These are phyloP conservation scores for Saccopteryx bilineata DNA, from an alignment of 2,113 vertebrate genomes.

Conservation along the genomic window DNA sequence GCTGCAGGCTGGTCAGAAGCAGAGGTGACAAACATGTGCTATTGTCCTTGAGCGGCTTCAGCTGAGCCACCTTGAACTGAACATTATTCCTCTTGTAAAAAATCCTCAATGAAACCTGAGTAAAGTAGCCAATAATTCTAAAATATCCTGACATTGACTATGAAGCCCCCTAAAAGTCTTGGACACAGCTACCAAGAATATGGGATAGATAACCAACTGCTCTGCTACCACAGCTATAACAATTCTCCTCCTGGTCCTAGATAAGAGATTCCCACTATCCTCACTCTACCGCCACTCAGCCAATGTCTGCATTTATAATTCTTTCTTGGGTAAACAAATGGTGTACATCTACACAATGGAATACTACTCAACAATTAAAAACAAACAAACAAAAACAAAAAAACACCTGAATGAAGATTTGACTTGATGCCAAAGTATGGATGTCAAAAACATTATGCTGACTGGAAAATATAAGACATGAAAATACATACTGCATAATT, in stretches of 20 bases:
- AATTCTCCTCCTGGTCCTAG: background rate
- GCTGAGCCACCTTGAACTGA: background rate
- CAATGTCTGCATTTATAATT: background rate
- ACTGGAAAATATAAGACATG: background rate
- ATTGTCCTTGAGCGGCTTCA: background rate
- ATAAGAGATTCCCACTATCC: background rate
- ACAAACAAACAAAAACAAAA: background rate
- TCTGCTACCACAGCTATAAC: background rate
- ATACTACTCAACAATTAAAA: background rate
- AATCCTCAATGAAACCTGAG: background rate
- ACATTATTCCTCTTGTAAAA: background rate
- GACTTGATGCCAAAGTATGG: background rate
- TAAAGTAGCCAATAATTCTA: background rate
- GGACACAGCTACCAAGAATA: background rate
- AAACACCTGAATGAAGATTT: background rate
- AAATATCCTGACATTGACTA: slow-evolving; percentile 17
- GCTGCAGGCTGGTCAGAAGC: background rate
- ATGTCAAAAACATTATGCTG: background rate
- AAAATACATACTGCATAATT: background rate
- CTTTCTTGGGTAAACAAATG: background rate
- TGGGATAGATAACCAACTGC: background rate
- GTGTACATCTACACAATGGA: background rate
- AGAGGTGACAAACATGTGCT: background rate
- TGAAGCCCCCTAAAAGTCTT: background rate
- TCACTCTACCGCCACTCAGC: background rate